Conservation (phyloP, 2,113 vertebrate genomes). For the Azemiops feae region DNA sequence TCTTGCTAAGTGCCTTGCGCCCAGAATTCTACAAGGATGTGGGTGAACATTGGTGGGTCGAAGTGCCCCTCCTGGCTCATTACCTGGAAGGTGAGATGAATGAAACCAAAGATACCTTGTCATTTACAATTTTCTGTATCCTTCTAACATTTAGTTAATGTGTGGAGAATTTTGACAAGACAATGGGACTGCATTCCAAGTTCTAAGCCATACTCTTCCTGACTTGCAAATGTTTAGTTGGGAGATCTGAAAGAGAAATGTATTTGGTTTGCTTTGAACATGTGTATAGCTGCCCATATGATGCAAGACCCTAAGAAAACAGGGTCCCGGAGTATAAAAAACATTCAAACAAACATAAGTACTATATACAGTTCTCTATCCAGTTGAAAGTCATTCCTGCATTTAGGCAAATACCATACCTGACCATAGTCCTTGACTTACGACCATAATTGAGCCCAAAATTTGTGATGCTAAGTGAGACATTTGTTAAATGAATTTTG, state of each 20-base stretch:
- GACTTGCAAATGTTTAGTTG: neutral
- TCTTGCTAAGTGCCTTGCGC: neutral
- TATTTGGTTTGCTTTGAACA: neutral
- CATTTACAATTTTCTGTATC: neutral
- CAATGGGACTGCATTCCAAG: neutral
- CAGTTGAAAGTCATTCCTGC: neutral
- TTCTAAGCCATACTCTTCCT: neutral
- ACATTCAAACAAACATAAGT: neutral
- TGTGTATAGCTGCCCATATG: neutral
- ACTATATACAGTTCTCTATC: neutral
- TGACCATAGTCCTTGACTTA: neutral
- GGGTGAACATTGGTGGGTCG: conserved; percentile 16
- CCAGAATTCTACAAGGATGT: neutral
- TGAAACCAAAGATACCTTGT: neutral
- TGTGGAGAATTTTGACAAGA: neutral
- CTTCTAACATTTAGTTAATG: neutral
- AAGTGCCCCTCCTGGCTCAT: neutral
- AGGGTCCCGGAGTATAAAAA: neutral
- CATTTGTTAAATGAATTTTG: neutral
- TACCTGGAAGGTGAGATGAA: conserved; percentile 9
- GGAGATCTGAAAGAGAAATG: neutral
- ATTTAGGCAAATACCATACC: neutral
- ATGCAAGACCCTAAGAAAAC: neutral
- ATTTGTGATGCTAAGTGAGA: neutral
- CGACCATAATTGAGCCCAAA: neutral